Base-by-base conservation (phyloP, 1,140 invertebrate species). In the Papilio xuthus region DNA sequence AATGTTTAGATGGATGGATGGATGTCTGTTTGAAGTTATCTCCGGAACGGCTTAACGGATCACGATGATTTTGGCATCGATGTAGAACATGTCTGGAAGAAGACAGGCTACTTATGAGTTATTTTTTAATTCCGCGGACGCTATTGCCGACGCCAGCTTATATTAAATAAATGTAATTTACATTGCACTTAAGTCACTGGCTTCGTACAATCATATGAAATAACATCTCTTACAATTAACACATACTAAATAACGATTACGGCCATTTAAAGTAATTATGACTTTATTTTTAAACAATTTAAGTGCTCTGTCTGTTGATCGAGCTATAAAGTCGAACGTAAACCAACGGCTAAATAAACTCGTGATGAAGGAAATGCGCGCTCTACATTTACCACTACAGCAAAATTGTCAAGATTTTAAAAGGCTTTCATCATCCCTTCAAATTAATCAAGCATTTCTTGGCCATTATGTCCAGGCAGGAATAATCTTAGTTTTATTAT, bases 281-380 rank as follows among this genome's bases (percentile, higher is more conserved):
- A 60, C 56, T 60, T 60, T 60, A 60, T 60, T 60, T 60, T 60
- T 60, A 60, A 60, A 60, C 56, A 60, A 60, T 60, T 60, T 13
- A 60, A 60, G 56, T 26, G 56, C 56, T 60, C 12, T 67, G 60
- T 67, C 60, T 67, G 60, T 67, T 32, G 26, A 67, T 67, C 60
- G 7, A 4, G 60, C 60, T 28, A 67, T 67, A 28, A 67, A 28
- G 23, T 28, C 26, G 26, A 7, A 67, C 26, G 15, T 67, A 67
- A 67, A 67, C 60, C 26, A 67, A 67, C 26, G 26, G 32, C 13
- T 28, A 67, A 67, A 67, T 67, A 67, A 67, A 67, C 60, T 28
- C 26, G 23, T 13, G 60, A 67, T 67, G 60, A 67, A 67, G 26
- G 60, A 67, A 67, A 67, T 67, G 60, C 60, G 26, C 60, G 60